Base-by-base conservation (phyloP, 2,797 vertebrate species). In the Sus cebifrons region DNA sequence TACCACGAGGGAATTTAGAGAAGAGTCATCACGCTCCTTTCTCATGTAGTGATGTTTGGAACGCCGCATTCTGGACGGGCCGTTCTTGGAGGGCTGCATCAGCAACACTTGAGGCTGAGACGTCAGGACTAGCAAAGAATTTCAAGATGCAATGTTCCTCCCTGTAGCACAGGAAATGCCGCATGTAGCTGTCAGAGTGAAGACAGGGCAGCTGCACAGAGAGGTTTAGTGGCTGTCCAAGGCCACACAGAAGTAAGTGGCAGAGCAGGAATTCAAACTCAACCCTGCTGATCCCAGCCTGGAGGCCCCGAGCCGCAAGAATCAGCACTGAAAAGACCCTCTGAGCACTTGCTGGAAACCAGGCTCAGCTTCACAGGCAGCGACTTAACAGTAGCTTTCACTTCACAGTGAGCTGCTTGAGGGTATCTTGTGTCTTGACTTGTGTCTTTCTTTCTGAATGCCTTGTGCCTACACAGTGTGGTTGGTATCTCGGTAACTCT, bases 21-120 rank as follows among this genome's bases (percentile, higher is more conserved):
- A 89, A 65, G 60, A 77, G 44, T 32, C 70, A 60, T 60, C 44
- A 29, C 11, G 13, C 86, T 67, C 25, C 17, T 84, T 92, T 91
- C 20, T 96, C 70, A 49, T 21, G 54, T 5, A 62, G 49, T 75
- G 87, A 62, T 62, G 77, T 94, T 96, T 82, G 49, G 36, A 95
- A 62, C 9, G 12, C 44, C 25, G 27, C 5, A 56, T 29, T 91
- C 75, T 32, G 44, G 32, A 90, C 36, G 83, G 29, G 86, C 70
- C 23, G 64, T 96, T 73, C 77, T 94, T 62, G 62, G 70, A 87
- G 74, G 68, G 32, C 18, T 94, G 65, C 16, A 23, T 82, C 32
- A 84, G 10, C 21, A 64, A 64, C 27, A 58, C 58, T 87, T 60
- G 49, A 29, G 17, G 81, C n/a, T 40, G 29, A 95, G 81, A 91